Conservation (phyloP, 2,888 invertebrate species). For the Germaria angustata region DNA sequence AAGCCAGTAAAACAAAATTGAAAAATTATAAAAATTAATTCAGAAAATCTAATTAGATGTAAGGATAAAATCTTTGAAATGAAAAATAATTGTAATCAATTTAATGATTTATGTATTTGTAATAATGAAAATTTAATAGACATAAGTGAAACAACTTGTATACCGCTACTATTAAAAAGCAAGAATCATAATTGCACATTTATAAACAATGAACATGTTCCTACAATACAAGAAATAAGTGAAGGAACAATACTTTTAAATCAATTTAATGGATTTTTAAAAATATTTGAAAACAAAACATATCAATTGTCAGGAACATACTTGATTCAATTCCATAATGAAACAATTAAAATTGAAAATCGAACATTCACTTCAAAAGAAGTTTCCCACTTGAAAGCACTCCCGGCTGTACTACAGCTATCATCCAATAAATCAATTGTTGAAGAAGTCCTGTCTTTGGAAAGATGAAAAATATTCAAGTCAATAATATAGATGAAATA, state of each 20-base stretch:
- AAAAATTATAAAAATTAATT: neutral
- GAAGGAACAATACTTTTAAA: neutral
- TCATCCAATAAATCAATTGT: constrained; percentile 1
- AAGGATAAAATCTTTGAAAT: neutral
- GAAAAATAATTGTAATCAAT: neutral
- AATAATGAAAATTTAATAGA: no score
- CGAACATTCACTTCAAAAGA: neutral
- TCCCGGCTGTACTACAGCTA: constrained; percentile 4
- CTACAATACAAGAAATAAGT: no score
- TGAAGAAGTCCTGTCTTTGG: neutral
- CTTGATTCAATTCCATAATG: no score
- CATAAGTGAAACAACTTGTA: constrained; percentile 2
- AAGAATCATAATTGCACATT: neutral
- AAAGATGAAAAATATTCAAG: constrained; percentile 4
- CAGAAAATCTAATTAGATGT: constrained; percentile 7
- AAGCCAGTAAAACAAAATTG: neutral
- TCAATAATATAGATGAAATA: no score
- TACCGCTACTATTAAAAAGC: neutral
- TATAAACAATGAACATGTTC: neutral
- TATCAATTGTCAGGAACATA: neutral
- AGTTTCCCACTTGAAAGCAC: neutral
- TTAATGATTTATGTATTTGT: neutral
- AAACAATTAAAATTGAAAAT: constrained; percentile 8
- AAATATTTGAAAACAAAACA: neutral
- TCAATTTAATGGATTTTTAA: neutral